Evolutionary conservation across 1,140 invertebrate genomes (phyloP).

Genomic region (Hirudo medicinalis): DNA sequence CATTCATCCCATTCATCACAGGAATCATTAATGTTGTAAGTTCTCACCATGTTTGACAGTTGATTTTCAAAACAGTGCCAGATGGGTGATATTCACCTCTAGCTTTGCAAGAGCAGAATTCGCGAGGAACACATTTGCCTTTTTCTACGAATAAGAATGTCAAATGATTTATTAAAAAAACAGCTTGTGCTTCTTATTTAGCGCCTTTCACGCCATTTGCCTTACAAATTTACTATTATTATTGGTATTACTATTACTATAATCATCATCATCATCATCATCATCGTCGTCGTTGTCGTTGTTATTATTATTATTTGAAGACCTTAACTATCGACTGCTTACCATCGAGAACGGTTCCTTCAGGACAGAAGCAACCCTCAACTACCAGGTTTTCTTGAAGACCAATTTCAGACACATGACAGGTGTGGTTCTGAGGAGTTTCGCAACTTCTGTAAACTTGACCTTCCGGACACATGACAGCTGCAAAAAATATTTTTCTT

Average conservation of each 20-base stretch:
- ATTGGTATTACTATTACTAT: too few species aligned
- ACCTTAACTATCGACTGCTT: not conserved
- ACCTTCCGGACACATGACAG: constrained; percentile 56
- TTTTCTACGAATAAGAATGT: not conserved
- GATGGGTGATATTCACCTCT: not conserved
- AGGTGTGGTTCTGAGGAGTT: constrained; percentile 58
- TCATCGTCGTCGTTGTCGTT: too few species aligned
- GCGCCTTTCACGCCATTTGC: too few species aligned
- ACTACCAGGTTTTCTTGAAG: not conserved
- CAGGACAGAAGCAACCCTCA: constrained; percentile 17
- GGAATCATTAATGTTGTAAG: not conserved
- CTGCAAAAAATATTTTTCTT: not conserved
- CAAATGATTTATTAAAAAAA: too few species aligned
- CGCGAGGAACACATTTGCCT: constrained; percentile 13
- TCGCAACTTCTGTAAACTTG: constrained; percentile 67
- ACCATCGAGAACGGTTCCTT: constrained; percentile 11
- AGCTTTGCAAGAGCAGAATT: constrained; percentile 13
- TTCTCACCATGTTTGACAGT: constrained; percentile 18
- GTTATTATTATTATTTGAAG: too few species aligned
- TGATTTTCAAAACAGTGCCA: constrained; percentile 7
- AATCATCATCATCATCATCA: too few species aligned
- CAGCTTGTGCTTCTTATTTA: not conserved
- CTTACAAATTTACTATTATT: not conserved
- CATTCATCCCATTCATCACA: too few species aligned
- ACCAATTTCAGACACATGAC: constrained; percentile 43